Evolutionary conservation across 30 jellyfish, hydroid and myxozoan genomes (phyloP).

Genomic region (Cassiopea andromeda): DNA sequence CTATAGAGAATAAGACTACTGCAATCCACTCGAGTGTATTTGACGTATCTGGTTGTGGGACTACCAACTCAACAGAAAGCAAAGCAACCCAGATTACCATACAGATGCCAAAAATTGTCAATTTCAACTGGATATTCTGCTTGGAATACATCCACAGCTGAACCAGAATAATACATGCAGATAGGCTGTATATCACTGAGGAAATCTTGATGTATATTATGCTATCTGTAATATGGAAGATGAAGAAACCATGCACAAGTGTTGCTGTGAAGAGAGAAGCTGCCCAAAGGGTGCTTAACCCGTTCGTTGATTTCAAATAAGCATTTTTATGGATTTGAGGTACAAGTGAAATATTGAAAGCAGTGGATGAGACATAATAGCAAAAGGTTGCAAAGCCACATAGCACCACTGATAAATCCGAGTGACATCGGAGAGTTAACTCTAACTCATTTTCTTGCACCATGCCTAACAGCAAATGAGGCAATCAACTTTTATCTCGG

Average conservation of each 20-base stretch:
- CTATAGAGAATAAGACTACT: slow-evolving; percentile 24
- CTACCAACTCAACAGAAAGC: slow-evolving; percentile 48
- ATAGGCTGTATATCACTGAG: slow-evolving; percentile 6
- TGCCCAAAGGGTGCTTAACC: slow-evolving; percentile 55
- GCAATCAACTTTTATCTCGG: background rate
- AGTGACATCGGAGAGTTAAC: slow-evolving; percentile 8
- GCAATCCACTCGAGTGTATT: slow-evolving; percentile 54
- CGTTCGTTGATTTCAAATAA: slow-evolving; percentile 36
- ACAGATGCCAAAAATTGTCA: slow-evolving; percentile 40
- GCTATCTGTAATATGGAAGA: slow-evolving; percentile 19
- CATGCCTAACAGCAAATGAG: background rate
- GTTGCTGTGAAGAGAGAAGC: slow-evolving; percentile 38
- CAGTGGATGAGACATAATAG: slow-evolving; percentile 41
- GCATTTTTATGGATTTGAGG: slow-evolving; percentile 60
- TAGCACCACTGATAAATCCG: slow-evolving; percentile 3
- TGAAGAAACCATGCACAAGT: slow-evolving; percentile 36
- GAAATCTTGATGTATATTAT: slow-evolving; percentile 35
- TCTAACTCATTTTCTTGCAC: background rate
- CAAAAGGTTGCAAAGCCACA: slow-evolving; percentile 54
- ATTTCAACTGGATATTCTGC: slow-evolving; percentile 36
- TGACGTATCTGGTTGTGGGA: slow-evolving; percentile 30
- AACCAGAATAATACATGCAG: slow-evolving; percentile 12
- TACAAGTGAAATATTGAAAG: slow-evolving; percentile 25
- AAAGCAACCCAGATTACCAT: slow-evolving; percentile 54
- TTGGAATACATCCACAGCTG: slow-evolving; percentile 70